phyloP scores from a whole-genome alignment of 92 coral and sea anemone genomes.

The Epizoanthus illoricatus region DNA sequence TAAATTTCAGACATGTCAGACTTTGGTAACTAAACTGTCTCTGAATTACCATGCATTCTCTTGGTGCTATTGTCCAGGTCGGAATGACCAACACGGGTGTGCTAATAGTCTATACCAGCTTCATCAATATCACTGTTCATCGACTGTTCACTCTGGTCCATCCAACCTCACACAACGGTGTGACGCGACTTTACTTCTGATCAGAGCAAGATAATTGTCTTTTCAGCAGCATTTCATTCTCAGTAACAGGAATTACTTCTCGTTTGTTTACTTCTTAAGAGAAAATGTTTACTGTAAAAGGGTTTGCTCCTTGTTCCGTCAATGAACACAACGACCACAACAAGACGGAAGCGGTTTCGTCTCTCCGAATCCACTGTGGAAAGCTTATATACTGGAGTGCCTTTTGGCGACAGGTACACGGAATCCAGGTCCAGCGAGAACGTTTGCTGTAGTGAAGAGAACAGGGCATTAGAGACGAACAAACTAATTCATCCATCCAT shows the following conservation, averaged over 20 bases:
- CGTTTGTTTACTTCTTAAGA: slow-evolving; percentile 64
- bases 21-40: too few species aligned
- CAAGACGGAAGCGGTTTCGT: slow-evolving; percentile 80
- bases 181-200: slow-evolving; percentile 36
- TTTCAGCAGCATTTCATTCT: slow-evolving; percentile 17
- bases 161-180: background rate
- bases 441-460: slow-evolving; percentile 27
- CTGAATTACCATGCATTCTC: too few species aligned
- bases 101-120: too few species aligned
- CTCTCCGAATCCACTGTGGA: slow-evolving; percentile 92
- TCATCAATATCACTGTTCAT: too few species aligned
- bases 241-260: background rate
- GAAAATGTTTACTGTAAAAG: slow-evolving; percentile 71
- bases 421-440: slow-evolving; percentile 47
- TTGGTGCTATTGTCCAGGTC: too few species aligned
- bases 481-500: background rate
- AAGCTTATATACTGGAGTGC: slow-evolving; percentile 91
- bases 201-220: slow-evolving; percentile 20
- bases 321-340: slow-evolving; percentile 66
- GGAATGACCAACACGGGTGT: too few species aligned
- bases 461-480: background rate
- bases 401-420: slow-evolving; percentile 47
- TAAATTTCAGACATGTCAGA: too few species aligned
- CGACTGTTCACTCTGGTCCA: too few species aligned
- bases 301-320: slow-evolving; percentile 73